These are phyloP conservation scores for Mythimna pallens DNA, from an alignment of 2,888 invertebrate species.

Conservation along the genomic window DNA sequence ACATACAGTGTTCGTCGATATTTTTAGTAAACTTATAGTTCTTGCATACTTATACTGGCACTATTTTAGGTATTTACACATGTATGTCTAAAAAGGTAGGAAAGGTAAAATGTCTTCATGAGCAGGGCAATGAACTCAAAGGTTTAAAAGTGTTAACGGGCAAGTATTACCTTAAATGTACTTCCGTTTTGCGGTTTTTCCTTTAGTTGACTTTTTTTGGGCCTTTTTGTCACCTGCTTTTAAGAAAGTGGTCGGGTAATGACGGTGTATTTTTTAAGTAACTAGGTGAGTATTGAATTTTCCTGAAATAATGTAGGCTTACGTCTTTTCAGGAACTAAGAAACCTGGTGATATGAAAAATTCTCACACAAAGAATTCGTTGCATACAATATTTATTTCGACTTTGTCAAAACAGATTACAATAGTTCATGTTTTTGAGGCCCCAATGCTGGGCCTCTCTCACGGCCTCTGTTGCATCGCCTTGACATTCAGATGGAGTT, in stretches of 20 bases:
- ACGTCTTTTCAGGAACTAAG: neutral
- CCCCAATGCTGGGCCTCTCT: constrained; percentile 71
- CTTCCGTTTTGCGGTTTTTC: constrained; percentile 20
- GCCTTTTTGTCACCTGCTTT: neutral
- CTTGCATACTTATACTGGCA: neutral
- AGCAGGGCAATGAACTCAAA: constrained; percentile 31
- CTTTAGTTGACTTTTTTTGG: constrained; percentile 3
- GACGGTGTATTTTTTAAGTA: neutral
- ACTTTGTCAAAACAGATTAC: constrained; percentile 33
- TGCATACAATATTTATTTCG: neutral
- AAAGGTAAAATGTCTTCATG: neutral
- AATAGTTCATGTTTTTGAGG: constrained; percentile 56
- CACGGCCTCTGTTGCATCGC: constrained; percentile 75
- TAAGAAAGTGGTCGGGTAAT: neutral
- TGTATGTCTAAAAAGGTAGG: neutral
- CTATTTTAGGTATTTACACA: neutral
- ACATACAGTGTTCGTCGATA: neutral
- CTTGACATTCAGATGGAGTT: constrained; percentile 87
- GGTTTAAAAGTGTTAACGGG: constrained; percentile 20
- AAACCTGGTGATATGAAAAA: neutral
- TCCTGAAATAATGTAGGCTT: neutral
- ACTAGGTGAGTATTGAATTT: neutral
- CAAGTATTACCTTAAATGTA: constrained; percentile 17
- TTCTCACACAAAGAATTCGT: neutral
- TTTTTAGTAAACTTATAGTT: neutral